Conservation (phyloP, 2,888 invertebrate genomes). For the Microctonus brassicae region DNA sequence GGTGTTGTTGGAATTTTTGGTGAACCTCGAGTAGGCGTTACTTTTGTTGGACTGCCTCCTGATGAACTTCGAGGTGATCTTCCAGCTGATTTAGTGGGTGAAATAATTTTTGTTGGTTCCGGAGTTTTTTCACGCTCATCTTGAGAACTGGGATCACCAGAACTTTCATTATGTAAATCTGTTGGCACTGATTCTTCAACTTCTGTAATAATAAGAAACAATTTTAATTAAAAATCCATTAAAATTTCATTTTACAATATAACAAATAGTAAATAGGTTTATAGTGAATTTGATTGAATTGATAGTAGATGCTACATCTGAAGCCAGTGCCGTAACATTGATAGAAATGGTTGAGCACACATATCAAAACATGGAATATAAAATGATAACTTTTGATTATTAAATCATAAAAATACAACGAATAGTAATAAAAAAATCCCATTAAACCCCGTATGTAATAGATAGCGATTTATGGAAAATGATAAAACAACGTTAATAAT, state of each 20-base stretch:
- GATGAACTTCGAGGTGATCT: conserved; percentile 55
- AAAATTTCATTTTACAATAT: too few relatives aligned
- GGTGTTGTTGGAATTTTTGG: conserved; percentile 38
- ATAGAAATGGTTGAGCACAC: background rate
- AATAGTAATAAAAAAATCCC: background rate
- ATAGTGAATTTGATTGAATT: background rate
- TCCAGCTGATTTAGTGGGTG: conserved; percentile 58
- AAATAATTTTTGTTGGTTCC: conserved; percentile 50
- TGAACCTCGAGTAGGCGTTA: conserved; percentile 43
- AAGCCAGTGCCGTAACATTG: background rate
- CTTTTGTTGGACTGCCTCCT: conserved; percentile 49
- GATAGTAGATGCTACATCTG: background rate
- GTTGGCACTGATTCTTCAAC: conserved; percentile 38
- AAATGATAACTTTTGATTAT: background rate
- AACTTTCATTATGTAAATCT: conserved; percentile 46
- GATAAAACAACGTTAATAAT: background rate
- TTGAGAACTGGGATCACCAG: conserved; percentile 41
- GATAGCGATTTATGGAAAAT: background rate
- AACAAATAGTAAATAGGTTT: background rate
- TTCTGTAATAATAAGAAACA: conserved; percentile 10
- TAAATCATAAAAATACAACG: background rate
- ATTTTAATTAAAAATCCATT: background rate
- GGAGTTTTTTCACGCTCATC: conserved; percentile 51
- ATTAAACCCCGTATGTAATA: background rate
- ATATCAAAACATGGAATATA: conserved; percentile 14